Evolutionary conservation across 2,888 invertebrate genomes (phyloP), one percentile per base, ranked within the genome.

Genomic region (Loripinus fragilis): DNA sequence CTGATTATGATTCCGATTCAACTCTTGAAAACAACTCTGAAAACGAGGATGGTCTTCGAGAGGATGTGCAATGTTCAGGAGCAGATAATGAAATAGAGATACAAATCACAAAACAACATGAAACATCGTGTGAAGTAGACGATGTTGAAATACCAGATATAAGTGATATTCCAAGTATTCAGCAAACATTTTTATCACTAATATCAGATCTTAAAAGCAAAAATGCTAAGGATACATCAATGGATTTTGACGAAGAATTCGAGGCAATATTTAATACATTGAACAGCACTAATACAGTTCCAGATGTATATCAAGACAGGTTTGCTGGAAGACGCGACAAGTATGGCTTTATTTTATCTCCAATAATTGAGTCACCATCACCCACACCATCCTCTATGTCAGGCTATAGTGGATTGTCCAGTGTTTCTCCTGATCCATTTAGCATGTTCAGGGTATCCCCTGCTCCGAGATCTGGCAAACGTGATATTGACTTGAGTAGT

Each of bases 321-420:
- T 80, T 83, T 66, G 78, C 83, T 28, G 80, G 74, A n/a, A 55
- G 83, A 25, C 30, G 83, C 33, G 83, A 83, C 60, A 77, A 70
- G 28, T 80, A 80, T 73, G 83, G 83, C 17, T 83, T 83, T 35
- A 80, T 83, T 64, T 50, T 83, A 20, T 83, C 83, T 8, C 83
- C 83, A 15, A 71, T 83, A 15, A 35, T 74, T 17, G 84, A 81
- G 50, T 72, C 76, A 17, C 76, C 84, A 12, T 81, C 84, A 17
- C 81, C 84, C 7, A 76, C 84, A 12, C 81, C 81, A 5, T 84
- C 84, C 2, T 75, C 70, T 2, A 38, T 84, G 48, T 84, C 84
- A 2, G 77, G 81, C 3, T 81, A 79, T 64, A 81, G 81, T 35
- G 78, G 78, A 17, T 42, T 81, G 42, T 84, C 84, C 0, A 78